Conservation (phyloP, 2,797 vertebrate species). For the Alca torda region DNA sequence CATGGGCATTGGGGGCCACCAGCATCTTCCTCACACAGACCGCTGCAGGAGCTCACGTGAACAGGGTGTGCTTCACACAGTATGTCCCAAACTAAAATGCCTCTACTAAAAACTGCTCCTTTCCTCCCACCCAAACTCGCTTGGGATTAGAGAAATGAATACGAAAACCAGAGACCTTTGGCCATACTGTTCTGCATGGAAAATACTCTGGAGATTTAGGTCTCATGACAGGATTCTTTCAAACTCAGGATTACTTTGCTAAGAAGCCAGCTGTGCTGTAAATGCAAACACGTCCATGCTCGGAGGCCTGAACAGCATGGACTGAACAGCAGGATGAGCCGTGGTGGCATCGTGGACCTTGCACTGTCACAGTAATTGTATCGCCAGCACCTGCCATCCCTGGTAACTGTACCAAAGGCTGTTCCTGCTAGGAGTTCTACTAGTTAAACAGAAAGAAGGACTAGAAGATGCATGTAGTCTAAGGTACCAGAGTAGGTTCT, state of each 20-base stretch:
- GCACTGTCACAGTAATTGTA: not conserved
- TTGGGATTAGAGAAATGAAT: not conserved
- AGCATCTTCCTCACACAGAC: not conserved
- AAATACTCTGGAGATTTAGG: not conserved
- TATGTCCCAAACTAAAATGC: not conserved
- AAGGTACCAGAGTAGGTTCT: not conserved
- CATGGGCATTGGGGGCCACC: not conserved
- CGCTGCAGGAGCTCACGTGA: accelerated
- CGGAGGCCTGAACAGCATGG: not conserved
- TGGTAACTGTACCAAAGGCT: not conserved
- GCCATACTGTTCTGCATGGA: not conserved
- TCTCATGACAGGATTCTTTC: not conserved
- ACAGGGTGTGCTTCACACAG: not conserved
- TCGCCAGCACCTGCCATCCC: not conserved
- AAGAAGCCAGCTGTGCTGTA: not conserved
- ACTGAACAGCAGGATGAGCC: not conserved
- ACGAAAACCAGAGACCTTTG: not conserved
- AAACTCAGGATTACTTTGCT: not conserved
- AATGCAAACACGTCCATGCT: not conserved
- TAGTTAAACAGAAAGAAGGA: not conserved
- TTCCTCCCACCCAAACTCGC: not conserved
- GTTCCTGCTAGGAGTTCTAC: not conserved
- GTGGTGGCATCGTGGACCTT: not conserved
- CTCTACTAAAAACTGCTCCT: not conserved
- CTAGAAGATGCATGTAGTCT: not conserved